Evolutionary conservation across 2,797 vertebrate species (phyloP).

Genomic region (Gallinago nigripennis): DNA sequence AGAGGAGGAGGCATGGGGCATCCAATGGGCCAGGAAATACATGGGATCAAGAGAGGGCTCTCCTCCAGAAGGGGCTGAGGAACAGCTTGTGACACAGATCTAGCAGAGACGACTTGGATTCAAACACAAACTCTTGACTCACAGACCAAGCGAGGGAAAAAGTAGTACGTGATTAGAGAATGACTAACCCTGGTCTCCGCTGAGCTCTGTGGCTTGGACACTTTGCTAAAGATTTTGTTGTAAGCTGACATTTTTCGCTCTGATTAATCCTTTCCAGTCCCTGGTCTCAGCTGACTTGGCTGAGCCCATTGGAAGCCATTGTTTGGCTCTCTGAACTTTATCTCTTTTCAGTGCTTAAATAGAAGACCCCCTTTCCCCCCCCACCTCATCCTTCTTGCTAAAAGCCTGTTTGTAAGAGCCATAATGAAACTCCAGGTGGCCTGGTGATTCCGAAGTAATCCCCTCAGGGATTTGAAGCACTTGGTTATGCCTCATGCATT

Average conservation of each 20-base stretch:
- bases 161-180: neutral
- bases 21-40: neutral
- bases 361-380: slow-evolving; percentile 52
- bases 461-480: slow-evolving; percentile 62
- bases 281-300: slow-evolving; percentile 60
- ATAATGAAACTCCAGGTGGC: slow-evolving; percentile 71
- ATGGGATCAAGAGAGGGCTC: neutral
- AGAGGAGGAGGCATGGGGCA: neutral
- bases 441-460: slow-evolving; percentile 65
- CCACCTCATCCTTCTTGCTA: slow-evolving; percentile 65
- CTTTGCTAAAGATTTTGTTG: slow-evolving; percentile 26
- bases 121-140: neutral
- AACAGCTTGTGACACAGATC: neutral
- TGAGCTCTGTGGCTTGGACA: slow-evolving; percentile 57
- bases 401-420: slow-evolving; percentile 66
- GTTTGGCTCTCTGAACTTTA: slow-evolving; percentile 51
- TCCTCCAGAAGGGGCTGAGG: neutral
- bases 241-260: slow-evolving; percentile 61
- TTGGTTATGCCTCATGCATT: slow-evolving; percentile 63
- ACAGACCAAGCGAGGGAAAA: neutral
- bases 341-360: slow-evolving; percentile 49
- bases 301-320: slow-evolving; percentile 48
- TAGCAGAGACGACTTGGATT: neutral
- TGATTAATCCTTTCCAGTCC: slow-evolving; percentile 69
- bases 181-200: slow-evolving; percentile 20